Conservation (phyloP, 2,888 invertebrate genomes). For the Mythimna loreyi region DNA sequence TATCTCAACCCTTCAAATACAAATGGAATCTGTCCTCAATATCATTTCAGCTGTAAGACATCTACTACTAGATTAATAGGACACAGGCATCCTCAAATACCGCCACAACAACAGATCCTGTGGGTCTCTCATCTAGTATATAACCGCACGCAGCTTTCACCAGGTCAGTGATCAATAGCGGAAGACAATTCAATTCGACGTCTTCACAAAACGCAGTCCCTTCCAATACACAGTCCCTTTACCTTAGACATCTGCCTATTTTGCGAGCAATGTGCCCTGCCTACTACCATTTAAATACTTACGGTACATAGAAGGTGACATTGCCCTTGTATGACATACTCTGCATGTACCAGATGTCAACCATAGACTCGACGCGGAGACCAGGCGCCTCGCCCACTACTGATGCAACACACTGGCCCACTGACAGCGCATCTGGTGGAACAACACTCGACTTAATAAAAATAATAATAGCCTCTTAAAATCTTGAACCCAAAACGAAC, state of each 20-base stretch:
- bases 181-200: not conserved
- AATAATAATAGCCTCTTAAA: not conserved
- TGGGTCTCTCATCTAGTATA: no score
- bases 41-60: no score
- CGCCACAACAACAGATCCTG: no score
- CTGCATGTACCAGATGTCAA: constrained; percentile 87
- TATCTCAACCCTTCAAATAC: no score
- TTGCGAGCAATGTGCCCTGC: no score
- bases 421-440: constrained; percentile 73
- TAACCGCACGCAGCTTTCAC: no score
- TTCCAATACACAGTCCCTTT: not conserved
- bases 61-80: no score
- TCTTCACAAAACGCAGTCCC: not conserved
- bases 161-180: no score
- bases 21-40: no score
- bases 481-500: no score
- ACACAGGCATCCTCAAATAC: no score
- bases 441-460: not conserved
- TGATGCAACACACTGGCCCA: constrained; percentile 86
- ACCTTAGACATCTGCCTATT: no score
- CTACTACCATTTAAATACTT: constrained; percentile 56
- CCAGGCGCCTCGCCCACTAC: constrained; percentile 88
- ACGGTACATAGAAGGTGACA: constrained; percentile 76
- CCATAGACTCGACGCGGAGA: constrained; percentile 83
- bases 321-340: constrained; percentile 78